Percentiles rank a stretch among this genome's conserved stretches.
These are phyloP conservation scores for Narcine bancroftii DNA, from an alignment of 2,113 vertebrate species.

Conservation along the genomic window DNA sequence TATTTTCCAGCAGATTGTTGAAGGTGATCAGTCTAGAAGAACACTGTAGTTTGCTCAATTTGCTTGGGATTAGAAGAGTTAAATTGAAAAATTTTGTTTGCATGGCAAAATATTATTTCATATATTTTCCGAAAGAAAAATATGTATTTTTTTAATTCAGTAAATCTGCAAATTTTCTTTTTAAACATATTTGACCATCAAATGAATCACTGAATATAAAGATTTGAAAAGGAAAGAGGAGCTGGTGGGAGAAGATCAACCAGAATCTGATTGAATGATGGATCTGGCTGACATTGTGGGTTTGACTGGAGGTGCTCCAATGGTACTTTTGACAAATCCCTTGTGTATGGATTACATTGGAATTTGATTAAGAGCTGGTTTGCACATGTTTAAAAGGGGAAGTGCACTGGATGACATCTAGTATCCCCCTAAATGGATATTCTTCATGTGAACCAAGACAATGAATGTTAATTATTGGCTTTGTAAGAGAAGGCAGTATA, in stretches of 20 bases:
- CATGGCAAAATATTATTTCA: not conserved
- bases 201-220: no score
- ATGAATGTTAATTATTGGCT: not conserved
- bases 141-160: not conserved
- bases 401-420: no score
- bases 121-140: not conserved
- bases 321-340: not conserved
- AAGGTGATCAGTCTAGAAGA: not conserved
- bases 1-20: not conserved
- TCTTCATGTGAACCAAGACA: not conserved
- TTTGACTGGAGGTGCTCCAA: no score
- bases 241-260: no score
- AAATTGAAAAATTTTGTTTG: not conserved
- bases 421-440: not conserved
- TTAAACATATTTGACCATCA: no score
- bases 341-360: not conserved
- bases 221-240: no score
- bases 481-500: no score
- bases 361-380: not conserved
- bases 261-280: no score
- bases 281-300: no score
- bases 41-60: not conserved
- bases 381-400: not conserved
- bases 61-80: not conserved
- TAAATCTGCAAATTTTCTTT: not conserved